Base-by-base conservation (phyloP, 1,140 invertebrate species). In the Bactericera cockerelli region DNA sequence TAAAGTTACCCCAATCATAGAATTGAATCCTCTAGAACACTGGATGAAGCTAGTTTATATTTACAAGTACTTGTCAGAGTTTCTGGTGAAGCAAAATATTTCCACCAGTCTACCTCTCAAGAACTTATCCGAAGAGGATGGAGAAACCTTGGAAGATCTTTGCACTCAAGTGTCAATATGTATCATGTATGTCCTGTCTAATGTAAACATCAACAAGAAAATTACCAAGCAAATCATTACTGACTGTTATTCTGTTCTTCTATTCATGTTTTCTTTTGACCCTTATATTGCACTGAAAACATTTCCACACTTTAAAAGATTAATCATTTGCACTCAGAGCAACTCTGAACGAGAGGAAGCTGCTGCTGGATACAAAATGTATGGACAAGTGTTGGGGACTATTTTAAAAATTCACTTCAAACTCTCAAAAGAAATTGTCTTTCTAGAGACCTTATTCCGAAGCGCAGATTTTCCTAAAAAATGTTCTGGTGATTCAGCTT, bases 351-450 rank as follows among this genome's bases (percentile, higher is more conserved):
- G 28, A 31, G 28, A 31, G 13, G 28, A 31, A 31, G 13, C 28
- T 4, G 28, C 28, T 31, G 28, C n/a, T n/a, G n/a, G n/a, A n/a
- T n/a, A 31, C 4, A 31, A 31, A 4, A 6, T 31, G 28, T 31
- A 31, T 31, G 28, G 28, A 31, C 4, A 31, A 31, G 28, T 31
- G 13, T 31, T 31, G 4, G 28, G 28, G 4, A 13, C 28, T 13
- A 31, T 49, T 19, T 22, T 49, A 49, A 49, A 49, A 4, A 49
- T 49, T 49, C 42, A 49, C 22, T 49, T 49, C 22, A 49, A 49
- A 49, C 22, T 49, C 4, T 49, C 42, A 6, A 49, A 49, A 22
- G 42, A 49, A 49, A n/a, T 16, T 49, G 3, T 8, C 6, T 49
- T 49, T 49, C 22, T 49, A 6, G 42, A 49, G 19, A 31, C 28